Evolutionary conservation across 2,888 invertebrate genomes (phyloP), one percentile per base, ranked within the genome.

Genomic region (Nudaria mundana): DNA sequence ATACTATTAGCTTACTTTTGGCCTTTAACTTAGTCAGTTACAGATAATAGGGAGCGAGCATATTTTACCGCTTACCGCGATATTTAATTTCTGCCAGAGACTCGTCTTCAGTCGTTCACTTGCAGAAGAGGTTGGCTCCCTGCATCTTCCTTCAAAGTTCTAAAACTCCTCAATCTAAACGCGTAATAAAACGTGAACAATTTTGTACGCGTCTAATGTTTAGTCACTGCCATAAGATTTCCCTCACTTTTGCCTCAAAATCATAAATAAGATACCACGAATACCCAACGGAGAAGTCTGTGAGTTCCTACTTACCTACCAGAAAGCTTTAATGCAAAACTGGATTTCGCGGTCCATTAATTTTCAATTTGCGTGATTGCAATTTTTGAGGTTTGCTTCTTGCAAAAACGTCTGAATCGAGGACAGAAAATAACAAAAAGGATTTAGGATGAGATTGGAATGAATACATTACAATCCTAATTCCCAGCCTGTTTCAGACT

Each of bases 341-440:
- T 85, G 86, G 84, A 86, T 86, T 84, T 85, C 73, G 71, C 81
- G 85, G 78, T 79, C 86, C 86, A 86, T 86, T 86, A 86, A 86
- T 84, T 86, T 86, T 86, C 86, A 86, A 86, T 86, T 85, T 85
- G 80, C 76, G 83, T 85, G 85, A 86, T 86, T 86, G 86, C 85
- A 83, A 83, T 86, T 83, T 86, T 81, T 81, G 80, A 81, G 84
- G 83, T 84, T 84, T 82, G 81, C 81, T 82, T 69, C 78, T 75
- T 69, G 68, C 72, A 75, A 73, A 81, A 76, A 77, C 76, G 76
- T 67, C 74, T 71, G 74, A 64, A 75, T 75, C 61, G 77, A 71
- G 76, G 77, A 77, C 78, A 74, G 70, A 71, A 70, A 78, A 83
- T 80, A 81, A 79, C 80, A 76, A 79, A 81, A 80, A 78, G 77